Evolutionary conservation across 1,140 invertebrate species (phyloP).

Genomic region (Drosophila pseudoobscura): DNA sequence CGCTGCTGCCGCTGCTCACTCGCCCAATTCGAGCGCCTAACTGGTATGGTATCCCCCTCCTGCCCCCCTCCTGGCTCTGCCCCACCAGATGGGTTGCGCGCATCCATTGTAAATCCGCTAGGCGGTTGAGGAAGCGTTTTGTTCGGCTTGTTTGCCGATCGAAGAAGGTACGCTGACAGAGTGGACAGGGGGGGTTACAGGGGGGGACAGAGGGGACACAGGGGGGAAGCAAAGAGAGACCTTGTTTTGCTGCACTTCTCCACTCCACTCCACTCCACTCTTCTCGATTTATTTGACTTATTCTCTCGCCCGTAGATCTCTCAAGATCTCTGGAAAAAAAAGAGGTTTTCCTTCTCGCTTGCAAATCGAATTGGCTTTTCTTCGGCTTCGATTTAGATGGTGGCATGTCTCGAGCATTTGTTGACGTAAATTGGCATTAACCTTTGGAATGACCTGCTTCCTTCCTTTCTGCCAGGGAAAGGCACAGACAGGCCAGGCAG

Average conservation of each 20-base stretch:
- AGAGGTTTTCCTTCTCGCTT: conserved; percentile 16
- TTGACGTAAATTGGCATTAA: conserved; percentile 77
- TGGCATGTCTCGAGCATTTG: conserved; percentile 58
- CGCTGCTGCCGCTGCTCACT: background rate
- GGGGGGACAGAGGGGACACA: background rate
- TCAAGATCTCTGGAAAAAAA: conserved; percentile 11
- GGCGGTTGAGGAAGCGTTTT: conserved; percentile 78
- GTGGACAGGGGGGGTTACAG: background rate
- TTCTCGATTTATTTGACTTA: conserved; percentile 67
- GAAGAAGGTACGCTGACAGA: conserved; percentile 54
- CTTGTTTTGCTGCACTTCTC: conserved; percentile 33
- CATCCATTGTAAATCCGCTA: conserved; percentile 76
- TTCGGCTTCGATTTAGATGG: conserved; percentile 50
- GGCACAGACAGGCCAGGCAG: conserved; percentile 1
- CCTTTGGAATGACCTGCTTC: conserved; percentile 67
- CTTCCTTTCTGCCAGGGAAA: conserved; percentile 51
- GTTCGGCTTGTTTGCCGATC: conserved; percentile 77
- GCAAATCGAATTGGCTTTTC: conserved; percentile 25
- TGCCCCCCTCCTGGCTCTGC: background rate
- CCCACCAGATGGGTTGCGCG: conserved; percentile 2
- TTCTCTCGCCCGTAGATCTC: conserved; percentile 61
- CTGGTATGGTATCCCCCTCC: conserved; percentile 33
- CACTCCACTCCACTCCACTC: conserved; percentile 19
- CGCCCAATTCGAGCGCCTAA: conserved; percentile 54
- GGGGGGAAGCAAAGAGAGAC: conserved; percentile 8